phyloP scores from a whole-genome alignment of 1,140 invertebrate genomes.

The Bradysia coprophila region DNA sequence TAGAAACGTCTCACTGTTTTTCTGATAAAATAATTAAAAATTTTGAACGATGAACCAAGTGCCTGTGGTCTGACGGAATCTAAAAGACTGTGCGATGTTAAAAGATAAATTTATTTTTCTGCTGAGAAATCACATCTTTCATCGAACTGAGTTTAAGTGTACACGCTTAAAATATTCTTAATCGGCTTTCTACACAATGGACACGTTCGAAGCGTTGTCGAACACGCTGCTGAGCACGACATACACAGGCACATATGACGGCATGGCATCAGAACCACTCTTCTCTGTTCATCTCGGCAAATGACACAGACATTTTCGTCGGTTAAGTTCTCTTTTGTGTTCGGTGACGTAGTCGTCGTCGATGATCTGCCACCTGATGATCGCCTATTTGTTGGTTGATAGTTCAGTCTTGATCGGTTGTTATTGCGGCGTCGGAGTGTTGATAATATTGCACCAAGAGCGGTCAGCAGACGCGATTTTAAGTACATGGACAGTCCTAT shows the following conservation, averaged over 20 bases:
- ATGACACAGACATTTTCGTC: conserved; percentile 1
- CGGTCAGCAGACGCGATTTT: no score
- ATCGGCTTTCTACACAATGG: background rate
- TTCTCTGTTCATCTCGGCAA: background rate
- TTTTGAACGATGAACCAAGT: no score
- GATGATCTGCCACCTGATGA: no score
- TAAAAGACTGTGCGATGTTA: no score
- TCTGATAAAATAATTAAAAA: no score
- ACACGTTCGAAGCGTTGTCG: background rate
- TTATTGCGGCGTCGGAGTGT: background rate
- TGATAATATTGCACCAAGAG: no score
- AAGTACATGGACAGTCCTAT: no score
- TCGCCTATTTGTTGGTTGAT: no score
- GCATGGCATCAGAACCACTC: background rate
- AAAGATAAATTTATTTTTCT: background rate
- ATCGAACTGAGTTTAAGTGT: background rate
- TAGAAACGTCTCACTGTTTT: no score
- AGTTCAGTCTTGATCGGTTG: background rate
- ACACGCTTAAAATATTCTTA: background rate
- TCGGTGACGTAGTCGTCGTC: background rate
- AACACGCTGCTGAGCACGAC: background rate
- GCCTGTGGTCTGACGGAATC: no score
- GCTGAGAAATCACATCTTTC: background rate
- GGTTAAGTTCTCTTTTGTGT: background rate
- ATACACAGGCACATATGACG: background rate